phyloP scores from a whole-genome alignment of 2,113 vertebrate genomes.

The Brachypteracias leptosomus region DNA sequence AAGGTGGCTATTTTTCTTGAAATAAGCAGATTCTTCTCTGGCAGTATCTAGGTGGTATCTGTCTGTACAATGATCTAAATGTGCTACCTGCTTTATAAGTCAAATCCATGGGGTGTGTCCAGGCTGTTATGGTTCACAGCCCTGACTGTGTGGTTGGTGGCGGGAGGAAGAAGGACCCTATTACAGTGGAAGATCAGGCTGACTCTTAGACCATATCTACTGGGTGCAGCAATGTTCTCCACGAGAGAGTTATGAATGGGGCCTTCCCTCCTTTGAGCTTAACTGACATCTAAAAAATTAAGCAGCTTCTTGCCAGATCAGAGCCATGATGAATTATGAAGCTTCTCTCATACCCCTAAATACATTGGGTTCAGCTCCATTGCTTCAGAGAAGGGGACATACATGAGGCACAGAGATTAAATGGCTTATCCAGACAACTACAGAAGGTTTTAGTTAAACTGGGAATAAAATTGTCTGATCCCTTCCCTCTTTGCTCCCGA shows the following conservation, averaged over 20 bases:
- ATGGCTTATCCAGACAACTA: background rate
- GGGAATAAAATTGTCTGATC: background rate
- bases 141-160: background rate
- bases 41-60: background rate
- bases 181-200: background rate
- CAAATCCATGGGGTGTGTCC: background rate
- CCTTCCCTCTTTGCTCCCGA: background rate
- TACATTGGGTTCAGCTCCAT: background rate
- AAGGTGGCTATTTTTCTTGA: background rate
- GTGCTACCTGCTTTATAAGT: background rate
- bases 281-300: background rate
- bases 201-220: background rate
- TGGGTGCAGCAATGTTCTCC: background rate
- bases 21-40: background rate
- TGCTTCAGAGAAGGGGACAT: background rate
- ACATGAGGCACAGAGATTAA: background rate
- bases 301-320: background rate
- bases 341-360: background rate
- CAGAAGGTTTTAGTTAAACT: background rate
- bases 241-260: background rate
- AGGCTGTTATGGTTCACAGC: background rate
- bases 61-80: background rate
- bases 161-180: background rate
- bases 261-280: background rate
- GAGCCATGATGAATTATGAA: background rate